phyloP scores from a whole-genome alignment of 2,113 vertebrate species.

The Ophiodon elongatus region DNA sequence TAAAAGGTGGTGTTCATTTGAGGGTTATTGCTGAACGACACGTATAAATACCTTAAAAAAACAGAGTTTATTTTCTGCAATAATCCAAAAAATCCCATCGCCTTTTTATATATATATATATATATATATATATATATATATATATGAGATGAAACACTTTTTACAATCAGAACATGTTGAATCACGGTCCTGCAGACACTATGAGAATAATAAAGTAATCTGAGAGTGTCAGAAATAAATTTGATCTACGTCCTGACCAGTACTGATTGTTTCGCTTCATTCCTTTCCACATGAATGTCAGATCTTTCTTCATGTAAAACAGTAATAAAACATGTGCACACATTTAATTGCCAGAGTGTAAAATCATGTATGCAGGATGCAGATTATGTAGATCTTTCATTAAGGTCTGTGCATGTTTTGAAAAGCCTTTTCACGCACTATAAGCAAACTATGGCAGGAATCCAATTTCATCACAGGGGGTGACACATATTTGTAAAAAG shows the following conservation, averaged over 20 bases:
- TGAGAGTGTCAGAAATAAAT: not conserved
- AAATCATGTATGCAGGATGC: not conserved
- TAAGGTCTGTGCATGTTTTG: not conserved
- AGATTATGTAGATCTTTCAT: not conserved
- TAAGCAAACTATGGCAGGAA: not conserved
- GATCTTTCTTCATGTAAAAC: not conserved
- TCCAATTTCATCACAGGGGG: constrained; percentile 23
- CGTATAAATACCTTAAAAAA: too few relatives aligned
- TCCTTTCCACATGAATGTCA: not conserved
- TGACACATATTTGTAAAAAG: constrained; percentile 25
- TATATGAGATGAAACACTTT: not conserved
- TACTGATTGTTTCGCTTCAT: not conserved
- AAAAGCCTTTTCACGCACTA: not conserved
- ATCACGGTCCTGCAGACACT: too few relatives aligned
- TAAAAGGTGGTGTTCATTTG: too few relatives aligned
- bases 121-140: too few relatives aligned
- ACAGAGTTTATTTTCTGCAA: too few relatives aligned
- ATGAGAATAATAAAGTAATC: too few relatives aligned
- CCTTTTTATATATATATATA: too few relatives aligned
- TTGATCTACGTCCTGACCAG: too few relatives aligned
- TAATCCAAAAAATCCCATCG: too few relatives aligned
- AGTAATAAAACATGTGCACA: not conserved
- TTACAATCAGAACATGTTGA: not conserved
- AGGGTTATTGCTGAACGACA: too few relatives aligned
- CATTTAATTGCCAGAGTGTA: not conserved